Evolutionary conservation across 1,140 invertebrate species (phyloP).

Genomic region (Telenomus remus): DNA sequence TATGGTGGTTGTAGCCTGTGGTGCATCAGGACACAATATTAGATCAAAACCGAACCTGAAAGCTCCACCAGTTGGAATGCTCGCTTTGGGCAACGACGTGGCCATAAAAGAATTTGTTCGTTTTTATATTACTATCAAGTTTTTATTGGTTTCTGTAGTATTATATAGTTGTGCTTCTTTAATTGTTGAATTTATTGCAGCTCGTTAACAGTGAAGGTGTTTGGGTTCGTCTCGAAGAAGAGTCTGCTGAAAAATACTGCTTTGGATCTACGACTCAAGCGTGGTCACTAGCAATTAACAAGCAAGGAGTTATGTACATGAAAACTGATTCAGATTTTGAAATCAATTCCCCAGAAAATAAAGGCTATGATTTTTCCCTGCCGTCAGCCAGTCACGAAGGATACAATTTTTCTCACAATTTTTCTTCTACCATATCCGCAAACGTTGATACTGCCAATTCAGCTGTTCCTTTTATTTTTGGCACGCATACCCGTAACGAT

Average conservation of each 20-base stretch:
- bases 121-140: conserved; percentile 11
- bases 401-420: conserved; percentile 69
- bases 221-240: conserved; percentile 82
- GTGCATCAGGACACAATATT: conserved; percentile 88
- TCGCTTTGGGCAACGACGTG: conserved; percentile 84
- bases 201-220: conserved; percentile 79
- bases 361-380: conserved; percentile 79
- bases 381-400: conserved; percentile 69
- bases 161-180: neutral
- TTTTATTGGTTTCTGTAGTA: neutral
- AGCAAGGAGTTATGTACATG: conserved; percentile 82
- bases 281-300: conserved; percentile 84
- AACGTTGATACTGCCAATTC: conserved; percentile 61
- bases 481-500: conserved; percentile 66
- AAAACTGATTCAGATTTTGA: conserved; percentile 77
- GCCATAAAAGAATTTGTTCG: conserved; percentile 82
- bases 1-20: conserved; percentile 84
- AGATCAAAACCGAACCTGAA: conserved; percentile 83
- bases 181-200: conserved; percentile 56
- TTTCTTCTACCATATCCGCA: conserved; percentile 52
- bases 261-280: conserved; percentile 82
- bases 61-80: conserved; percentile 84
- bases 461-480: conserved; percentile 79
- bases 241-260: conserved; percentile 81
- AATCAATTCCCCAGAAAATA: conserved; percentile 70